Evolutionary conservation across 2,113 vertebrate species (phyloP).

Genomic region (Pluvialis apricaria): DNA sequence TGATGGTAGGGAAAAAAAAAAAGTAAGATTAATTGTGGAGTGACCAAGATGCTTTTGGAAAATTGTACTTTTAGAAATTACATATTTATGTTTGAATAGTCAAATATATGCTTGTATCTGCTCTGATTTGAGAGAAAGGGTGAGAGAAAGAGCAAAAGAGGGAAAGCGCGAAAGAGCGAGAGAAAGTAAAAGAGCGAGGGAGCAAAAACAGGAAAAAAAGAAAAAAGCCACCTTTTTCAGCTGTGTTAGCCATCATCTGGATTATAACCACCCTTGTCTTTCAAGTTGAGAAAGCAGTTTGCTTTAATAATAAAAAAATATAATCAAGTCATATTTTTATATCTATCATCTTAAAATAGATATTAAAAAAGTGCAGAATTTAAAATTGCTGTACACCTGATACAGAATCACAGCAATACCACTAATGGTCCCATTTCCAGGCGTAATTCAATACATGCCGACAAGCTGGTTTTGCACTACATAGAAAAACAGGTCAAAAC

Average conservation of each 20-base stretch:
- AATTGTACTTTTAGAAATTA: neutral
- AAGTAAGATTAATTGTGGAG: neutral
- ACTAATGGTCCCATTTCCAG: slow-evolving; percentile 45
- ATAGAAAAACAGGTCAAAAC: slow-evolving; percentile 38
- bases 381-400: slow-evolving; percentile 22
- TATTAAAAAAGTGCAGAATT: slow-evolving; percentile 31
- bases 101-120: neutral
- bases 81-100: neutral
- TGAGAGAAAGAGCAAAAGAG: neutral
- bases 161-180: too few relatives aligned
- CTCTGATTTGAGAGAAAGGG: neutral
- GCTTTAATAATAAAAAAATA: neutral
- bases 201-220: neutral
- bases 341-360: slow-evolving; percentile 52
- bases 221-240: neutral
- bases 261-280: neutral
- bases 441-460: slow-evolving; percentile 33
- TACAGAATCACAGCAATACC: slow-evolving; percentile 26
- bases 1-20: neutral
- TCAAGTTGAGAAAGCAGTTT: neutral
- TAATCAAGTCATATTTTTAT: slow-evolving; percentile 16
- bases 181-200: neutral
- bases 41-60: neutral
- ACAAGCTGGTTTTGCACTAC: neutral
- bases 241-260: neutral